Percentiles rank a stretch among this genome's conserved stretches.
Evolutionary conservation across 2,113 vertebrate species (phyloP).

Genomic region (Strix aluco): DNA sequence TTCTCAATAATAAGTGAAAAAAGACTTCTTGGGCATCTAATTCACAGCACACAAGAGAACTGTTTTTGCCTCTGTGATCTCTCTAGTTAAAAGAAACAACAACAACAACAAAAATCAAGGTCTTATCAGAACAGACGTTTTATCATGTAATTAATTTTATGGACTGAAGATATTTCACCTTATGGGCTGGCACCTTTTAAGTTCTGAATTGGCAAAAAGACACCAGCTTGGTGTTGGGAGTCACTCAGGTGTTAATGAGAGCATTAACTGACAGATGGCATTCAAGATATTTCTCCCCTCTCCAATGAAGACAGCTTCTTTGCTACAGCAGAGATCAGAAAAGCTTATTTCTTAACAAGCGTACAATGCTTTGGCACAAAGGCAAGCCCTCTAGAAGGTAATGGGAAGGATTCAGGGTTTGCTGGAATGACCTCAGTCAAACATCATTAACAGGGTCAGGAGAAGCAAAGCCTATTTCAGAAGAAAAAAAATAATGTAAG

Average conservation of each 20-base stretch:
- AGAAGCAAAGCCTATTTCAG: conserved; percentile 65
- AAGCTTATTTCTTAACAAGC: conserved; percentile 52
- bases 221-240: conserved; percentile 41
- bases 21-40: not conserved
- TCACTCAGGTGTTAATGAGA: conserved; percentile 69
- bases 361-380: conserved; percentile 55
- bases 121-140: conserved; percentile 1
- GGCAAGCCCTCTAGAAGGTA: conserved; percentile 49
- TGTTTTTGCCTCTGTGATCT: not conserved
- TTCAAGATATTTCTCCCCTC: conserved; percentile 48
- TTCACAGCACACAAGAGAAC: not conserved
- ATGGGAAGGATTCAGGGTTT: conserved; percentile 64
- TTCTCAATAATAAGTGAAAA: not conserved
- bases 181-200: conserved; percentile 35
- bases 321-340: conserved; percentile 32
- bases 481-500: conserved; percentile 44
- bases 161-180: conserved; percentile 53
- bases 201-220: conserved; percentile 46
- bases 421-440: conserved; percentile 66
- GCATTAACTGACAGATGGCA: conserved; percentile 60
- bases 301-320: conserved; percentile 16
- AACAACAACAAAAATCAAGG: not conserved
- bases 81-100: not conserved
- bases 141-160: conserved; percentile 41
- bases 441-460: conserved; percentile 70